Base-by-base conservation (phyloP, 2,888 invertebrate genomes). In the Tinea trinotella region DNA sequence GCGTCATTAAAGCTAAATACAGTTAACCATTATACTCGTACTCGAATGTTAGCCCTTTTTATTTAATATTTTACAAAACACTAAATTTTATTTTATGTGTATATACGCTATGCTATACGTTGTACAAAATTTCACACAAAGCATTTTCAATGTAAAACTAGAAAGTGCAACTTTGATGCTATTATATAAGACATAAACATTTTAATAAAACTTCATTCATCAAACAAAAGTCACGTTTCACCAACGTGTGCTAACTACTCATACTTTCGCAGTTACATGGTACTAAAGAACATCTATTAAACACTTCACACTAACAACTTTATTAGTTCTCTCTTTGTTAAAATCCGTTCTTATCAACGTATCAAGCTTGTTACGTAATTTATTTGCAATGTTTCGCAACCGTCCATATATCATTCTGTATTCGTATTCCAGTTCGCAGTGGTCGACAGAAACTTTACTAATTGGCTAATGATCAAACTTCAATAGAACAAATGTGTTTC, bases 221-320 rank as follows among this genome's bases (percentile, higher is more conserved):
- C 40, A 40, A 13, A n/a, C 13, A 40, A 7, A 40, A 40, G 40
- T 40, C 40, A 40, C 40, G 40, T 40, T 13, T 13, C 40, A 15
- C 6, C 40, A 30, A 40, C 40, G 40, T 40, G 40, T 12, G 12
- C 15, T 40, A 40, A 40, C 40, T 30, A 30, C 30, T 30, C 30
- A n/a, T 30, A 40, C 40, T 15, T 40, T 40, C 7, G 40, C 40
- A 40, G 40, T 40, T 40, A 40, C 40, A 40, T 7, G 10, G 30
- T 30, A 30, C 30, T 30, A 30, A 30, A 30, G 4, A 30, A 7
- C 30, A 30, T 7, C 30, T 30, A 30, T 30, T 30, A 30, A 30
- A 30, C 7, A 30, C 30, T 10, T 30, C 30, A 4, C 30, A 30
- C 30, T 30, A 30, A 30, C 30, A 30, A 30, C 30, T 30, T 30